Conservation (phyloP, 2,888 invertebrate species). For the Entomobrya multifasciata region DNA sequence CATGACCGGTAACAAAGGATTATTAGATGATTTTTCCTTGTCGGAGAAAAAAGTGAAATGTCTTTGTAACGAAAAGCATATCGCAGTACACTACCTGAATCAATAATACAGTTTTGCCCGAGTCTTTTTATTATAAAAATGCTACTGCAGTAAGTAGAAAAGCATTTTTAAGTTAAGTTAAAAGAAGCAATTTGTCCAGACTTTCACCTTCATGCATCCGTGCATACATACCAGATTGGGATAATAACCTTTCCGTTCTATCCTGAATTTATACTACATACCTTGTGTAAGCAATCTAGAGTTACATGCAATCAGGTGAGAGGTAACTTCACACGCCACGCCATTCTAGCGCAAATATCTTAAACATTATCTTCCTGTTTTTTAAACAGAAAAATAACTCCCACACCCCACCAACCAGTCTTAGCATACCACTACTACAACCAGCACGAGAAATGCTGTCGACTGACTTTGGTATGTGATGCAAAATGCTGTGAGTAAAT, state of each 20-base stretch:
- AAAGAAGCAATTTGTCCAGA: conserved; percentile 30
- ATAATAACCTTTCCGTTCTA: neutral
- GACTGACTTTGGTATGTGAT: conserved; percentile 18
- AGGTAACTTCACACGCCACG: neutral
- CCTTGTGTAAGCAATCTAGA: too few species aligned
- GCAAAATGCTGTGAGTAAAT: neutral
- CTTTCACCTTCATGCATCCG: conserved; percentile 19
- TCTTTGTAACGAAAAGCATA: too few species aligned
- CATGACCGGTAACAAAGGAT: conserved; percentile 41
- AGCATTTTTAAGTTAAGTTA: neutral
- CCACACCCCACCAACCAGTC: too few species aligned
- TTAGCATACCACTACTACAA: neutral
- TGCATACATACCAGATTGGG: neutral
- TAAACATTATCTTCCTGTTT: neutral
- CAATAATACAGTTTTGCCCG: too few species aligned
- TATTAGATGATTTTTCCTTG: conserved; percentile 34
- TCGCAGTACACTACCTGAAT: too few species aligned
- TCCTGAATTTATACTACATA: too few species aligned
- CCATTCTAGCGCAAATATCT: neutral
- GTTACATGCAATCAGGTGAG: too few species aligned
- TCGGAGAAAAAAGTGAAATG: too few species aligned
- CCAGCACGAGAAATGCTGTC: conserved; percentile 8
- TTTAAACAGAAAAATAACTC: neutral
- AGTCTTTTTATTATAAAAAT: neutral
- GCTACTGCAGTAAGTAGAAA: neutral